A percentile compares a stretch with the other conserved stretches of the same genome.
Evolutionary conservation across 2,113 vertebrate species (phyloP).

Genomic region (Felis chaus): DNA sequence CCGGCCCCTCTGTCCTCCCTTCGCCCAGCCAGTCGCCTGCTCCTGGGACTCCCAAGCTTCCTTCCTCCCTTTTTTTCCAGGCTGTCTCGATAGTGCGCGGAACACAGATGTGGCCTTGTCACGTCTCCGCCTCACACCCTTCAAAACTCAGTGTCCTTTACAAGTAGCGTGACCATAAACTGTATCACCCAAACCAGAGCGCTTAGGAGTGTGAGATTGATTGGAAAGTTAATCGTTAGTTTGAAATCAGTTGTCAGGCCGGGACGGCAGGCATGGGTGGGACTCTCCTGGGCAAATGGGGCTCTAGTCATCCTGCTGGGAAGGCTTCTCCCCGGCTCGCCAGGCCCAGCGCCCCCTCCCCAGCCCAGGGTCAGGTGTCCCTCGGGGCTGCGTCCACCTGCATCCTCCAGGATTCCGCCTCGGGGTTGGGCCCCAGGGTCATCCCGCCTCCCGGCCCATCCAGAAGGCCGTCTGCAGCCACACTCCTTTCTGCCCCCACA

Average conservation of each 20-base stretch:
- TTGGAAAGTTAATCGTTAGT: background rate
- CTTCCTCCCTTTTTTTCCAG: background rate
- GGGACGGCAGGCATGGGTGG: fast-evolving
- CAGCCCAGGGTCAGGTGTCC: too few relatives aligned
- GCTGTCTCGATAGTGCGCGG: fast-evolving
- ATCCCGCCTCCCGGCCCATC: too few relatives aligned
- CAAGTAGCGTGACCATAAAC: fast-evolving
- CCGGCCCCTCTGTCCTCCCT: fast-evolving
- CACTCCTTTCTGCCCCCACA: background rate
- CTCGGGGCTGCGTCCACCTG: fast-evolving
- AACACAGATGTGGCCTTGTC: background rate
- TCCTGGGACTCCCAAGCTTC: fast-evolving
- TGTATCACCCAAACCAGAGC: background rate
- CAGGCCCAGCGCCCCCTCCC: fast-evolving
- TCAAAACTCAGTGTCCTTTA: background rate
- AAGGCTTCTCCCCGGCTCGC: fast-evolving
- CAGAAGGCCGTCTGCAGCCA: background rate
- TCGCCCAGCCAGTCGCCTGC: fast-evolving
- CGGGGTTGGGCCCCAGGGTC: fast-evolving
- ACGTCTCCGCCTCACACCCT: fast-evolving
- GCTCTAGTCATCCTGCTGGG: background rate
- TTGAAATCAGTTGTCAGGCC: background rate
- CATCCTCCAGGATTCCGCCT: too few relatives aligned
- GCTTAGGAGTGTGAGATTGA: background rate
- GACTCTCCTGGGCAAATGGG: too few relatives aligned